Percentiles rank a stretch among this genome's conserved stretches.
phyloP scores from a whole-genome alignment of 2,113 vertebrate species.

The Helogale parvula region DNA sequence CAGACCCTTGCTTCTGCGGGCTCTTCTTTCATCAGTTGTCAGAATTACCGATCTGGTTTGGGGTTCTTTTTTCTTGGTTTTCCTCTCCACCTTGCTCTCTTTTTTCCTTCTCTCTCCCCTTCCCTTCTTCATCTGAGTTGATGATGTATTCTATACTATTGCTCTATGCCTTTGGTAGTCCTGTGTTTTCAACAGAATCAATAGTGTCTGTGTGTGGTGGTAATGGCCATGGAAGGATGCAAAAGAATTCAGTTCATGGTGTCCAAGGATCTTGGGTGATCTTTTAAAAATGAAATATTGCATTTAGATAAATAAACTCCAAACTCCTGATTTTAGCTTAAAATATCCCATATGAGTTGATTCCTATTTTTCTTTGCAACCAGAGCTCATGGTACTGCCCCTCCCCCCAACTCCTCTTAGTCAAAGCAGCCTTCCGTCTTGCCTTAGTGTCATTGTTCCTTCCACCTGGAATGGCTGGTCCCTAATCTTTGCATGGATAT shows the following conservation, averaged over 20 bases:
- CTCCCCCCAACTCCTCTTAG: background rate
- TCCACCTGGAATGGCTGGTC: background rate
- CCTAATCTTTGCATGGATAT: background rate
- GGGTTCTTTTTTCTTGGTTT: background rate
- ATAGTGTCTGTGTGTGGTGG: background rate
- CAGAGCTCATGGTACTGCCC: background rate
- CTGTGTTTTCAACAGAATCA: background rate
- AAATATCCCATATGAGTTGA: background rate
- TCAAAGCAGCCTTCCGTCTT: background rate
- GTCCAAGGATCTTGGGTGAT: background rate
- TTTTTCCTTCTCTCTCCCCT: background rate
- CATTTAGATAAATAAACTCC: background rate
- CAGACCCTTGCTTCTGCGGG: background rate
- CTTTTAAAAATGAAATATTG: conserved; percentile 3
- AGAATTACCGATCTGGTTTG: background rate
- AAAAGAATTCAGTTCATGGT: background rate
- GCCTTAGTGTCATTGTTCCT: background rate
- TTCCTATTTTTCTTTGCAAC: background rate
- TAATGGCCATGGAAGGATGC: background rate
- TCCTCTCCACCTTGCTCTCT: background rate
- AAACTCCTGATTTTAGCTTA: background rate
- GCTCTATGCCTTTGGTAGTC: background rate
- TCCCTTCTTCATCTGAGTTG: background rate
- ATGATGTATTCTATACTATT: background rate
- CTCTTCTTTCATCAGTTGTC: background rate